These are phyloP conservation scores for Cyaniris semiargus DNA, from an alignment of 2,888 invertebrate genomes.

Conservation along the genomic window DNA sequence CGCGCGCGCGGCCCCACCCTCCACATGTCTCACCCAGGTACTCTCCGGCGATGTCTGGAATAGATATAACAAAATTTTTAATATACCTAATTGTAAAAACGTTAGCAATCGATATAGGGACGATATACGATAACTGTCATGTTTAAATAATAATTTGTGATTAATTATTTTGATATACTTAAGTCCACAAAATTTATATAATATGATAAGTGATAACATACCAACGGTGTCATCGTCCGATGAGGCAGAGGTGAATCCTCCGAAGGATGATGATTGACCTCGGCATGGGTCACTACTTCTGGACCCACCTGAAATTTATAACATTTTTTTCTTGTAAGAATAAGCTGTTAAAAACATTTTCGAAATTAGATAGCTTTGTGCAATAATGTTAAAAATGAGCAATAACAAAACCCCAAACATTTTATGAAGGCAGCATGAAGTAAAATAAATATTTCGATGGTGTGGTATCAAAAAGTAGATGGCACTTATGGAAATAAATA, in stretches of 20 bases:
- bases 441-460: background rate
- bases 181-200: too few relatives aligned
- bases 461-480: background rate
- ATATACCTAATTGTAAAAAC: background rate
- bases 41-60: constrained; percentile 76
- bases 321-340: background rate
- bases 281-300: constrained; percentile 78
- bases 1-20: constrained; percentile 71
- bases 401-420: background rate
- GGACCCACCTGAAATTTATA: constrained; percentile 55
- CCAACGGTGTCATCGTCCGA: constrained; percentile 81
- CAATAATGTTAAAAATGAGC: background rate
- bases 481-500: background rate
- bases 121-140: background rate
- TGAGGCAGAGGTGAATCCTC: constrained; percentile 81
- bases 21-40: constrained; percentile 73
- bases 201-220: constrained; percentile 46
- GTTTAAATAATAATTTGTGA: background rate
- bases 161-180: too few relatives aligned
- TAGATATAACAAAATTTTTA: background rate
- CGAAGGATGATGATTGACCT: constrained; percentile 81
- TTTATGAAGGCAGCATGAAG: background rate
- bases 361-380: background rate
- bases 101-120: background rate
- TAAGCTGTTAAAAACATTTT: background rate